These are phyloP conservation scores for Andinoacara biseriatus DNA, from an alignment of 2,113 vertebrate species.

Conservation along the genomic window DNA sequence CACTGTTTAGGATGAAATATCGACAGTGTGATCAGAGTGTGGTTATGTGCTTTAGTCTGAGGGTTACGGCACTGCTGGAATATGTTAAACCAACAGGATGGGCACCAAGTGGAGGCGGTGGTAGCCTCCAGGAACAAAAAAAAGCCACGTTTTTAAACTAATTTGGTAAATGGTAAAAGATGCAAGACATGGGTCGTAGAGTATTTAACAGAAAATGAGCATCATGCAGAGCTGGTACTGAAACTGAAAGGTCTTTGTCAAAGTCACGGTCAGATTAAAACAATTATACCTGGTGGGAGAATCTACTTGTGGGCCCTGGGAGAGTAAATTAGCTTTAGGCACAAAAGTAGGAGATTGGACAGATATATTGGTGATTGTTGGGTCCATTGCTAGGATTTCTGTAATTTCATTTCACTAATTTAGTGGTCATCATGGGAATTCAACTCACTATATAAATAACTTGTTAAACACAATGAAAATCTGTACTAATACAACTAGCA, in stretches of 20 bases:
- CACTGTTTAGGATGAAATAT: neutral
- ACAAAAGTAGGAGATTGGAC: no score
- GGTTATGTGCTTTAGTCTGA: conserved; percentile 10
- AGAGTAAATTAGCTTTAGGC: neutral
- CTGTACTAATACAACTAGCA: no score
- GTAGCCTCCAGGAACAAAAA: neutral
- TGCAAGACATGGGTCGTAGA: neutral
- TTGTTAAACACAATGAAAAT: no score
- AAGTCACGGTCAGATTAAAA: neutral
- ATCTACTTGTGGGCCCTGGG: neutral
- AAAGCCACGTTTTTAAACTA: neutral
- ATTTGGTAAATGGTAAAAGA: neutral
- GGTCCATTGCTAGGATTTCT: no score
- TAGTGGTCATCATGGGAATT: no score
- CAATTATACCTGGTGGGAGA: neutral
- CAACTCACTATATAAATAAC: no score
- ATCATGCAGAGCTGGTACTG: neutral
- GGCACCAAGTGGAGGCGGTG: neutral
- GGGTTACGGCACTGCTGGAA: neutral
- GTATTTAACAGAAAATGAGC: neutral
- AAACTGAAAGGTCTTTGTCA: neutral
- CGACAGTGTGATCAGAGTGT: conserved; percentile 2
- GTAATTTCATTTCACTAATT: no score
- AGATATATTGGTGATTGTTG: no score
- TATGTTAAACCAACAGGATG: neutral